Evolutionary conservation across 2,888 invertebrate genomes (phyloP), one percentile per base, ranked within the genome.

Genomic region (Acleris cristana): DNA sequence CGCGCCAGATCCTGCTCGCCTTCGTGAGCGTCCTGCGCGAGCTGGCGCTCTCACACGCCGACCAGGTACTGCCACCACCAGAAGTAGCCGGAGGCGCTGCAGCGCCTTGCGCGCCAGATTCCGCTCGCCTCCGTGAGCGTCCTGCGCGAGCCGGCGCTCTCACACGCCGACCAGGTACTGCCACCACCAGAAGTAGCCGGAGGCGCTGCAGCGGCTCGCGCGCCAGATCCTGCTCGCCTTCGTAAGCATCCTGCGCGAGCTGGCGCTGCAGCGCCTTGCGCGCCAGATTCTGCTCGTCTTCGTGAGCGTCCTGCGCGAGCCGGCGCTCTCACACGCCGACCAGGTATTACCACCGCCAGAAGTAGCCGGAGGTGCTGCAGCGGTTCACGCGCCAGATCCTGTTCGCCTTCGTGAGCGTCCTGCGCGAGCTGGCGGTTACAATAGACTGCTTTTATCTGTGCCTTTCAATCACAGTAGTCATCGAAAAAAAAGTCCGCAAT

Each of bases 251-350:
- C 90, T 98, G 71, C 95, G 96, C 71, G 94, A 95, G 70, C 87
- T 97, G 63, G 96, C 97, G 0, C 94, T 95, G 78, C 76, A 92
- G 81, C 75, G 85, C 70, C 80, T 85, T 84, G 82, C 94, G 59
- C 95, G 96, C 76, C 94, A 94, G 70, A 94, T 95, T 65, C 87
- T 97, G 51, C 87, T 93, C 3, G 93, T 94, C 0, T 95, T 94
- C 75, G 94, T 95, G 63, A 91, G 94, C 66, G 96, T 96, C 67
- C 90, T 98, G 71, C 95, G 96, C 71, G 94, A 95, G 70, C 87
- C 97, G 63, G 96, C 97, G 0, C 94, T 95, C 71, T 94, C 94
- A 72, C 94, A 95, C 45, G 95, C 95, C 70, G 96, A 96, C 69
- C 94, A n/a, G n/a, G n/a, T 89, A 72, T 12, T 6, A 4, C n/a